Conservation (phyloP, 2,113 vertebrate species). For the Clarias macrocephalus region DNA sequence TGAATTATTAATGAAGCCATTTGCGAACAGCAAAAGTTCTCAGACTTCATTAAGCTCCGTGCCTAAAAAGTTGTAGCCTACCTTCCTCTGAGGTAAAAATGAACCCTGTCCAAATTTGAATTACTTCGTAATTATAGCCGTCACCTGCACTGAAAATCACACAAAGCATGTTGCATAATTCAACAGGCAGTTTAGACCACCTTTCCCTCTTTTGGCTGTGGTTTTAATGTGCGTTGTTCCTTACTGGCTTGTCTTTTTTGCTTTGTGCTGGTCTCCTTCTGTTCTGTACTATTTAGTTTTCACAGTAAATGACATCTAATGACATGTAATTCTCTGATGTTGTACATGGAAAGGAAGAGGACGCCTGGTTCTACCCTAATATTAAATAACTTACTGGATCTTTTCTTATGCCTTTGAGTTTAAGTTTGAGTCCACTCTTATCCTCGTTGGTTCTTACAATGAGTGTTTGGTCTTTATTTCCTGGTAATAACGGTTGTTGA, state of each 20-base stretch:
- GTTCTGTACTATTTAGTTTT: slow-evolving; percentile 15
- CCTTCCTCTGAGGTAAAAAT: slow-evolving; percentile 52
- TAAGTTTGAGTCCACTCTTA: slow-evolving; percentile 21
- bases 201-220: neutral
- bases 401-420: slow-evolving; percentile 28
- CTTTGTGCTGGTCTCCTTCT: neutral
- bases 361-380: slow-evolving; percentile 18
- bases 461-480: slow-evolving; percentile 6
- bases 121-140: slow-evolving; percentile 45
- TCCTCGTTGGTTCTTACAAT: neutral
- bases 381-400: slow-evolving; percentile 24
- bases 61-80: slow-evolving; percentile 41
- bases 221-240: neutral
- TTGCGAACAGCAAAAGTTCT: slow-evolving; percentile 51
- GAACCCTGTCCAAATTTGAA: slow-evolving; percentile 50
- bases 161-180: slow-evolving; percentile 54
- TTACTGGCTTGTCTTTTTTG: neutral
- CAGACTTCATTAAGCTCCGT: slow-evolving; percentile 35
- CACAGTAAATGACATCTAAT: slow-evolving; percentile 12
- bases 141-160: slow-evolving; percentile 39
- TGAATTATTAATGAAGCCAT: slow-evolving; percentile 61
- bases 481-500: slow-evolving; percentile 17
- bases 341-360: neutral
- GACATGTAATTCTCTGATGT: neutral
- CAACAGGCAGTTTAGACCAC: slow-evolving; percentile 32